These are phyloP conservation scores for Hafferia zeledoni DNA, from an alignment of 2,797 vertebrate genomes.

Conservation along the genomic window DNA sequence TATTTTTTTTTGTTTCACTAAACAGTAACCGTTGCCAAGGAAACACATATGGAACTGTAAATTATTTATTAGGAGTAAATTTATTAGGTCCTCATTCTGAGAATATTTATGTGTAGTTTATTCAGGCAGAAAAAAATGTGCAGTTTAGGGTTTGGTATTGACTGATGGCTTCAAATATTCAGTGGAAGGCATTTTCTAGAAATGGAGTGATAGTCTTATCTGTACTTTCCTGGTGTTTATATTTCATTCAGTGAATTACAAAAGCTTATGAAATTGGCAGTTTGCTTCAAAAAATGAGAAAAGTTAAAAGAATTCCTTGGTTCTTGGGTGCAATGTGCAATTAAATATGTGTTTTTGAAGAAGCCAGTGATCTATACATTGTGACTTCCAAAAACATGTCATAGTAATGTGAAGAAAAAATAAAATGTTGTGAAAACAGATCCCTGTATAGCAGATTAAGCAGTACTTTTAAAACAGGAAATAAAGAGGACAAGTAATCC, in stretches of 20 bases:
- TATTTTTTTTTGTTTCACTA: conserved; percentile 41
- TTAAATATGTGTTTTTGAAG: neutral
- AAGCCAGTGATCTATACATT: neutral
- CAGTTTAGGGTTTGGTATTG: neutral
- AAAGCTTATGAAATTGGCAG: neutral
- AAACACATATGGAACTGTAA: conserved; percentile 70
- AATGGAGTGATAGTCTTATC: conserved; percentile 16
- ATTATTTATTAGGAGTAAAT: conserved; percentile 68
- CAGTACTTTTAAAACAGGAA: conserved; percentile 21
- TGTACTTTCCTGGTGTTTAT: conserved; percentile 12
- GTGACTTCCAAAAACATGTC: neutral
- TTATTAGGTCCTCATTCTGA: conserved; percentile 64
- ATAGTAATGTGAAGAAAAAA: neutral
- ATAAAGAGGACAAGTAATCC: conserved; percentile 16
- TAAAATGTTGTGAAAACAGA: neutral
- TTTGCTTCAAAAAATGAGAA: conserved; percentile 30
- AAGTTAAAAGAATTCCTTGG: conserved; percentile 23
- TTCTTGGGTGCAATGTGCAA: neutral
- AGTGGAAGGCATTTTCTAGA: conserved; percentile 42
- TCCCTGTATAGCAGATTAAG: neutral
- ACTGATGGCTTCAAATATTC: conserved; percentile 15
- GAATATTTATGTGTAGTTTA: conserved; percentile 45
- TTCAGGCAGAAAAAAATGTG: conserved; percentile 34
- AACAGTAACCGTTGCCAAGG: conserved; percentile 56
- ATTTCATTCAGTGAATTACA: conserved; percentile 21